These are phyloP conservation scores for Zaprionus capensis DNA, from an alignment of 1,140 invertebrate species.

Conservation along the genomic window DNA sequence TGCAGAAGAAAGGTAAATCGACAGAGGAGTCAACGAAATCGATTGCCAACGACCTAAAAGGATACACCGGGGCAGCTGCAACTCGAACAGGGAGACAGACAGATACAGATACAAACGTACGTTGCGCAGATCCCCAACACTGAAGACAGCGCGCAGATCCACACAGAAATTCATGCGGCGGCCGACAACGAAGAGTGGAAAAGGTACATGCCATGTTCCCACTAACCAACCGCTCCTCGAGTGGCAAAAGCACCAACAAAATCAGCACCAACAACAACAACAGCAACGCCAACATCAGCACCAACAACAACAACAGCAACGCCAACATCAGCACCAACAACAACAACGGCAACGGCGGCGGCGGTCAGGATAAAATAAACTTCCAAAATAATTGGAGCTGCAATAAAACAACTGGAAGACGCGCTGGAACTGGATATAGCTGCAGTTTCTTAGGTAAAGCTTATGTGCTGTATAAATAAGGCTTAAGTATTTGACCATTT, in stretches of 20 bases:
- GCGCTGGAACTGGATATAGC: conserved; percentile 82
- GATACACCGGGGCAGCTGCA: conserved; percentile 67
- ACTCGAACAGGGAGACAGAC: conserved; percentile 43
- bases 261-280: conserved; percentile 38
- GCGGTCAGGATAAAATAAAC: conserved; percentile 81
- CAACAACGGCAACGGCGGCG: conserved; percentile 34
- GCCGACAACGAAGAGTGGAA: conserved; percentile 48
- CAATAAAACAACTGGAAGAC: conserved; percentile 83
- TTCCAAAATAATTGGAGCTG: conserved; percentile 84
- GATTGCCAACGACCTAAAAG: conserved; percentile 62
- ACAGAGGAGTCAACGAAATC: neutral
- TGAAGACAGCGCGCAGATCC: conserved; percentile 6
- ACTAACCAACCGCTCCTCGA: conserved; percentile 78
- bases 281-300: conserved; percentile 6
- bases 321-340: conserved; percentile 2
- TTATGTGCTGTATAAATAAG: conserved; percentile 13
- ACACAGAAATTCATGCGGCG: conserved; percentile 57
- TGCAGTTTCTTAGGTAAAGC: conserved; percentile 83
- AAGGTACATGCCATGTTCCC: conserved; percentile 80
- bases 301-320: conserved; percentile 29
- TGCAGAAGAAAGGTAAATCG: neutral
- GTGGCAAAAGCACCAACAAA: conserved; percentile 72
- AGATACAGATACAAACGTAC: conserved; percentile 26
- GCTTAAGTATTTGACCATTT: neutral
- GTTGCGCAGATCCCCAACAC: conserved; percentile 24